Conservation (phyloP, 92 coral and sea anemone species). For the Blastomussa wellsi region DNA sequence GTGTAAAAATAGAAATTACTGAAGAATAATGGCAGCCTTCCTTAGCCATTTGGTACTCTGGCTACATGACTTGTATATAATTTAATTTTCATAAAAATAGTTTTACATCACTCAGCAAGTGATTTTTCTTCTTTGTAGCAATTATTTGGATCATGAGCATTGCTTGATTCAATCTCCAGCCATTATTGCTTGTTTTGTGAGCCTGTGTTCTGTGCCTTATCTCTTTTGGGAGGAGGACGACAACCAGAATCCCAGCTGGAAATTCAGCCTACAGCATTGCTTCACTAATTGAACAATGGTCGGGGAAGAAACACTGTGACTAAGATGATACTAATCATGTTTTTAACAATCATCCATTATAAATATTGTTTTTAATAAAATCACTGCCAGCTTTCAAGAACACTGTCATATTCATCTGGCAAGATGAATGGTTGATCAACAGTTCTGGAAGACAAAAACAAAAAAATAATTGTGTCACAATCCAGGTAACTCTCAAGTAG, state of each 20-base stretch:
- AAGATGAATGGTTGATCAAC: constrained; percentile 94
- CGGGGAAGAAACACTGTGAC: not conserved
- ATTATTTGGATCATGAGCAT: no score
- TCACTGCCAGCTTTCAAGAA: constrained; percentile 45
- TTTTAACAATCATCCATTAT: not conserved
- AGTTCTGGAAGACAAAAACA: constrained; percentile 48
- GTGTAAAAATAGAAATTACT: not conserved
- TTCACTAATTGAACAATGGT: not conserved
- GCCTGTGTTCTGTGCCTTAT: no score
- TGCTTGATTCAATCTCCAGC: no score
- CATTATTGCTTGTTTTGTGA: no score
- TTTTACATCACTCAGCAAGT: no score
- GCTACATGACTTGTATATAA: not conserved
- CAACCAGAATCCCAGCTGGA: no score
- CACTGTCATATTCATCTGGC: constrained; percentile 88
- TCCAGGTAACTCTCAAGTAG: not conserved
- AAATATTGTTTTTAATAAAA: not conserved
- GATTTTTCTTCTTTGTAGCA: no score
- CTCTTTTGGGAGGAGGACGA: no score
- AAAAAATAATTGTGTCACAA: not conserved
- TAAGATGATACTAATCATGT: not conserved
- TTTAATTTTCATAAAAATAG: no score
- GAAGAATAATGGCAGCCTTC: not conserved
- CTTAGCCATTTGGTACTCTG: not conserved
- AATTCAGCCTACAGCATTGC: no score